Evolutionary conservation across 2,797 vertebrate species (phyloP).

Genomic region (Helarctos malayanus): DNA sequence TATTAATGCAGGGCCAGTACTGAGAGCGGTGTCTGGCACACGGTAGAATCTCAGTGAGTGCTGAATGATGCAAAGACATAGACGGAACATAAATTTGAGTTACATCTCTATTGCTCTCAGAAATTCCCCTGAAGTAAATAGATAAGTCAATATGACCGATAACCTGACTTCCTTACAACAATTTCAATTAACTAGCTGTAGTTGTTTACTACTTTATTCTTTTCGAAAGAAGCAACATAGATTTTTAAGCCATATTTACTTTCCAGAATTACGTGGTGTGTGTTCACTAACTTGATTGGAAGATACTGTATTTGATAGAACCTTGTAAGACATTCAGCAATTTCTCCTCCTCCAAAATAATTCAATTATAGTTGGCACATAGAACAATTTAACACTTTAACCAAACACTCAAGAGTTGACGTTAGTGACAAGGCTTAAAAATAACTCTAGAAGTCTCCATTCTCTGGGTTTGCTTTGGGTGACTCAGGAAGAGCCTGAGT

Average conservation of each 20-base stretch:
- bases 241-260: not conserved
- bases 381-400: constrained; percentile 11
- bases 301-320: not conserved
- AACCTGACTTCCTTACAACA: not conserved
- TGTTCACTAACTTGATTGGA: not conserved
- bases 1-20: not conserved
- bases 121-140: constrained; percentile 26
- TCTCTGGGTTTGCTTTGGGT: not conserved
- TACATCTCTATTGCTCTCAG: not conserved
- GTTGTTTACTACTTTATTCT: constrained; percentile 8
- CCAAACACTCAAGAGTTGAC: not conserved
- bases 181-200: not conserved
- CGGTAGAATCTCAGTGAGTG: not conserved
- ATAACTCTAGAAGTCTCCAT: not conserved
- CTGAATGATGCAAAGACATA: not conserved
- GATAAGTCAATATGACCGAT: not conserved
- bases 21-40: not conserved
- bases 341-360: constrained; percentile 27
- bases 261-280: constrained; percentile 1
- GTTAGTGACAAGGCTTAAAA: not conserved
- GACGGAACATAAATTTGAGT: not conserved
- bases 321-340: not conserved
- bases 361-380: not conserved
- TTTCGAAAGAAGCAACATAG: not conserved
- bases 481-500: not conserved